These are phyloP conservation scores for Regulus satrapa DNA, from an alignment of 2,113 vertebrate genomes.

Conservation along the genomic window DNA sequence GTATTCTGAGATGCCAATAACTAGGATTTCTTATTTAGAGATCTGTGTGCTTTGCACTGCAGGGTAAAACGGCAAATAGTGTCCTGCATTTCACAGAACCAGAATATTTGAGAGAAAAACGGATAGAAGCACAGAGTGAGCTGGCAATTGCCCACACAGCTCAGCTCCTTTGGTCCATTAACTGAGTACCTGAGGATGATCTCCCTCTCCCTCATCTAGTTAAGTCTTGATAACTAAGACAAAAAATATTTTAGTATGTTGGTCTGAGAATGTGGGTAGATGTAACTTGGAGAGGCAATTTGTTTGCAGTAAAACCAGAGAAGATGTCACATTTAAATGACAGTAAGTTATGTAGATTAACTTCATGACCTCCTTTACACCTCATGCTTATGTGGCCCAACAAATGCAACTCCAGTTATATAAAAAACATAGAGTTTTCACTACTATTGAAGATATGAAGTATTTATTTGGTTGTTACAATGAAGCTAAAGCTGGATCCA, in stretches of 20 bases:
- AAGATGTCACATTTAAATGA: background rate
- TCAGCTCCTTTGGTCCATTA: background rate
- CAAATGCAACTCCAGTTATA: background rate
- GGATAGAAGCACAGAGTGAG: background rate
- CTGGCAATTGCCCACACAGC: background rate
- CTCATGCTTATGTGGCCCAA: background rate
- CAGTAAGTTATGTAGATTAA: background rate
- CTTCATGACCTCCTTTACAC: background rate
- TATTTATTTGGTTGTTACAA: background rate
- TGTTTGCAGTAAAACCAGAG: background rate
- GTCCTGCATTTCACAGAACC: background rate
- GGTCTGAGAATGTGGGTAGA: background rate
- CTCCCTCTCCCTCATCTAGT: background rate
- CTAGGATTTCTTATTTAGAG: conserved; percentile 55
- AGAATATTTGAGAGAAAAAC: background rate
- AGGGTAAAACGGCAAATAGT: conserved; percentile 1
- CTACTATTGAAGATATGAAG: background rate
- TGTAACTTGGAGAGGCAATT: background rate
- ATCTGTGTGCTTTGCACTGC: conserved; percentile 22
- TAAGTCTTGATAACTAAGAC: background rate
- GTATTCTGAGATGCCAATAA: conserved; percentile 37
- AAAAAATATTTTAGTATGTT: background rate
- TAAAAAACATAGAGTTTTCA: background rate
- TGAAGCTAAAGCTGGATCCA: background rate
- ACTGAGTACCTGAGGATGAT: background rate